phyloP scores from a whole-genome alignment of 2,797 vertebrate genomes.

The Odontamblyopus rebecca region DNA sequence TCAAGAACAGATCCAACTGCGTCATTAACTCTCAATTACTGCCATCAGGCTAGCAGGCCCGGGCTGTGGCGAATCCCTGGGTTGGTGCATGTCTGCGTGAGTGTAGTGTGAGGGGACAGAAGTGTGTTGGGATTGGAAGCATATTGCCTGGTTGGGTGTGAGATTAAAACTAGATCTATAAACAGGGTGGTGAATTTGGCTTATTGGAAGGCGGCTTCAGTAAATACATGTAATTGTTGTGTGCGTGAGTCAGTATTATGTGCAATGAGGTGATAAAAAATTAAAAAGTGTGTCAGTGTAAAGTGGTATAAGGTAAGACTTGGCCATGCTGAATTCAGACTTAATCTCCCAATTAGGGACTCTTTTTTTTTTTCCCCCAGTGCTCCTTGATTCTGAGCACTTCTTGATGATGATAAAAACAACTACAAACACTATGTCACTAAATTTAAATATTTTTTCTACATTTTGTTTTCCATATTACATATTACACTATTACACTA shows the following conservation, averaged over 20 bases:
- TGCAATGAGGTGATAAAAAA: neutral
- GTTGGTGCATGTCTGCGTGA: constrained; percentile 20
- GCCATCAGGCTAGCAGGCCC: constrained; percentile 68
- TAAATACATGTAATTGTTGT: constrained; percentile 41
- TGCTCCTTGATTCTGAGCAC: too few species aligned
- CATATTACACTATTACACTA: too few species aligned
- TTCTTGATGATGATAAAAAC: too few species aligned
- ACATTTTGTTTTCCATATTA: too few species aligned
- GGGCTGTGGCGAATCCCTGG: constrained; percentile 35
- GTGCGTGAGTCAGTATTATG: neutral
- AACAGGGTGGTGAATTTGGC: constrained; percentile 38
- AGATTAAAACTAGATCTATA: constrained; percentile 49
- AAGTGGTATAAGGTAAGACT: too few species aligned
- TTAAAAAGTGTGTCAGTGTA: neutral
- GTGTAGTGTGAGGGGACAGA: constrained; percentile 17
- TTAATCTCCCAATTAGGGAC: too few species aligned
- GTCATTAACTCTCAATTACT: constrained; percentile 68
- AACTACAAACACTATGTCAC: too few species aligned
- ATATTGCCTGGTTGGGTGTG: constrained; percentile 47
- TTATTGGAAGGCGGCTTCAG: constrained; percentile 32
- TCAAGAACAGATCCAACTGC: constrained; percentile 76
- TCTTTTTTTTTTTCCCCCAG: too few species aligned
- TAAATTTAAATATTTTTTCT: too few species aligned
- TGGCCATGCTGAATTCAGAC: too few species aligned
- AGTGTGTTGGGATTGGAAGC: constrained; percentile 53